Conservation (phyloP, 23 tunicate species). For the Diplosoma virens region DNA sequence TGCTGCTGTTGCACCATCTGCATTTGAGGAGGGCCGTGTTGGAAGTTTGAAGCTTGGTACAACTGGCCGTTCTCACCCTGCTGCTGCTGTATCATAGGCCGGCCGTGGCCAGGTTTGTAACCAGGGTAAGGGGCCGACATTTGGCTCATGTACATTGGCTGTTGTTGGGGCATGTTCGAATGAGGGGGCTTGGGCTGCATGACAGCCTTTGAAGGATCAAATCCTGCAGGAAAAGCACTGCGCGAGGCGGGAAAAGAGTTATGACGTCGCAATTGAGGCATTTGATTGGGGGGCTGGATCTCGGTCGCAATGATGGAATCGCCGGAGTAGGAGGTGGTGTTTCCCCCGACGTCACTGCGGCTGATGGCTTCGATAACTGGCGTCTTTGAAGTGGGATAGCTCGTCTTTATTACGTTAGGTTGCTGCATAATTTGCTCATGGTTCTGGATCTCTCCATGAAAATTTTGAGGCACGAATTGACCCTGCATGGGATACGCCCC, state of each 20-base stretch:
- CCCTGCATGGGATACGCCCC: constrained; percentile 37
- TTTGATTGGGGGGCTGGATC: not conserved
- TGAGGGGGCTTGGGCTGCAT: constrained; percentile 7
- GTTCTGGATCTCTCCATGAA: not conserved
- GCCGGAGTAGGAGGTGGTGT: constrained; percentile 18
- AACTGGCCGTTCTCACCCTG: constrained; percentile 37
- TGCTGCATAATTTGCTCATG: constrained; percentile 6
- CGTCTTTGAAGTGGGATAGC: constrained; percentile 38
- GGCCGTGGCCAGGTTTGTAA: constrained; percentile 16
- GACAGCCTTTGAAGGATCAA: constrained; percentile 34
- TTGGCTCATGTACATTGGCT: constrained; percentile 47
- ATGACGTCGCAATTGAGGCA: constrained; percentile 40
- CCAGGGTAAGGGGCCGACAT: constrained; percentile 10
- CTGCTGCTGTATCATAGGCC: constrained; percentile 32
- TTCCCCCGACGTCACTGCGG: constrained; percentile 80
- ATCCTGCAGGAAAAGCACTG: constrained; percentile 29
- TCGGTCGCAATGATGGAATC: constrained; percentile 3
- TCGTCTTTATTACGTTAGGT: not conserved
- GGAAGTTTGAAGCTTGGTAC: not conserved
- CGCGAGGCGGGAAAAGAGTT: not conserved
- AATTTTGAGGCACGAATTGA: not conserved
- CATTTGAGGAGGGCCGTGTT: not conserved
- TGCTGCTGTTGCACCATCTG: not conserved
- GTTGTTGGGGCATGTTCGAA: constrained; percentile 23
- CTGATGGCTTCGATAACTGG: constrained; percentile 75